These are phyloP conservation scores for Notarius quadriscutis DNA, from an alignment of 2,113 vertebrate genomes.

Conservation along the genomic window DNA sequence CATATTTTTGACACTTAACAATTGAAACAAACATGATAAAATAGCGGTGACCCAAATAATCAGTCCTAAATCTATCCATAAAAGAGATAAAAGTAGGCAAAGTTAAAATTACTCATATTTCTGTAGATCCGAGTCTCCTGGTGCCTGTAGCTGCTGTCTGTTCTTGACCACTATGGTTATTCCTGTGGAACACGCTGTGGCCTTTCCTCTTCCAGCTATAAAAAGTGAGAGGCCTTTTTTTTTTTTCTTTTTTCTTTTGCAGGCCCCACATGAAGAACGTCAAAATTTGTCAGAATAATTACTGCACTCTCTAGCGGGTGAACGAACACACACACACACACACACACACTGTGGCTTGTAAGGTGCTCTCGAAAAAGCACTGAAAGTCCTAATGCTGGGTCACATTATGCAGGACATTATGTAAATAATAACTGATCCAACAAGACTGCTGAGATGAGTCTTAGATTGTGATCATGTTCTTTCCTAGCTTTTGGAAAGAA, in stretches of 20 bases:
- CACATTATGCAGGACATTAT: neutral
- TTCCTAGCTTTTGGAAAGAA: neutral
- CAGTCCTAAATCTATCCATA: neutral
- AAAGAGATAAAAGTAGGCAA: neutral
- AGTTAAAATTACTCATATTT: neutral
- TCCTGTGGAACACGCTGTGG: conserved; percentile 19
- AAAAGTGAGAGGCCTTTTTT: conserved; percentile 37
- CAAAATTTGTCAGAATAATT: conserved; percentile 54
- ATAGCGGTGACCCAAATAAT: neutral
- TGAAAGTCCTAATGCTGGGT: neutral
- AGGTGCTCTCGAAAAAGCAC: conserved; percentile 2
- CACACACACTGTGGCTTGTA: neutral
- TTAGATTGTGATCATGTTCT: neutral
- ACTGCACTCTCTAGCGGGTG: conserved; percentile 3
- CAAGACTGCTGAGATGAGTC: neutral
- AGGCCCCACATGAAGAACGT: conserved; percentile 58
- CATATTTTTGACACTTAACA: neutral
- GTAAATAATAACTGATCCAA: conserved; percentile 3
- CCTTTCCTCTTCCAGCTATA: conserved; percentile 55
- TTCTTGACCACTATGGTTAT: conserved; percentile 35
- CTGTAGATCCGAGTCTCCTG: conserved; percentile 5
- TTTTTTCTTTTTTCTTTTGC: neutral
- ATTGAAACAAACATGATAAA: neutral
- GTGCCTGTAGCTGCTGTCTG: conserved; percentile 14
- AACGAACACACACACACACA: neutral